These are phyloP conservation scores for Cisticola juncidis DNA, from an alignment of 2,113 vertebrate species.

Conservation along the genomic window DNA sequence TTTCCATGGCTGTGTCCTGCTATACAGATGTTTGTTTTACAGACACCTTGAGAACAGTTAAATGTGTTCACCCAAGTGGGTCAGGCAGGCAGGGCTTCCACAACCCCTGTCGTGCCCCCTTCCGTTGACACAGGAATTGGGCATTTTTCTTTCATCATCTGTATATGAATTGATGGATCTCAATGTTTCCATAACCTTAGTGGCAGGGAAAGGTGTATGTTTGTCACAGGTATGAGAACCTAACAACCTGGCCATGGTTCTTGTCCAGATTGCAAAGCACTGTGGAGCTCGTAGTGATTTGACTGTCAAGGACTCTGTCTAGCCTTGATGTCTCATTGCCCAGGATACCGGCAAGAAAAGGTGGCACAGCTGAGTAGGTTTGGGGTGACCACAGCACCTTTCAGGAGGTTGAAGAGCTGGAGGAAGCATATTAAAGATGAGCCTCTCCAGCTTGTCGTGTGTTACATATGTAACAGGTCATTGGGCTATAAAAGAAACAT, in stretches of 20 bases:
- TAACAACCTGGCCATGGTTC: background rate
- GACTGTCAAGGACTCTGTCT: background rate
- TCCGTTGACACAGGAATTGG: fast-evolving
- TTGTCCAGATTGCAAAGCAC: background rate
- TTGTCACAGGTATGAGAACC: background rate
- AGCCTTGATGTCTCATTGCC: background rate
- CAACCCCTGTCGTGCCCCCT: background rate
- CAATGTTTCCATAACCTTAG: background rate
- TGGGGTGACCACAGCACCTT: background rate
- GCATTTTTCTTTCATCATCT: background rate
- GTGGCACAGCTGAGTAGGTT: background rate
- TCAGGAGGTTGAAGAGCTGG: background rate
- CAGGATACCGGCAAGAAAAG: background rate
- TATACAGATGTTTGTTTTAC: background rate
- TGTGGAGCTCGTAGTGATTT: too few relatives aligned
- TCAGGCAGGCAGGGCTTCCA: background rate
- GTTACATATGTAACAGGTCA: fast-evolving
- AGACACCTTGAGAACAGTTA: background rate
- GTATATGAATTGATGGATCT: fast-evolving
- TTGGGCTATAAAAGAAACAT: background rate
- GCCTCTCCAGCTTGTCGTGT: fast-evolving
- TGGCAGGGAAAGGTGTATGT: background rate
- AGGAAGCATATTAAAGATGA: fast-evolving
- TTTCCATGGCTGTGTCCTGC: fast-evolving
- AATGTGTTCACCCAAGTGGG: background rate